These are phyloP conservation scores for Poeciliopsis paucimaculata DNA, from an alignment of 2,797 vertebrate species.

Conservation along the genomic window DNA sequence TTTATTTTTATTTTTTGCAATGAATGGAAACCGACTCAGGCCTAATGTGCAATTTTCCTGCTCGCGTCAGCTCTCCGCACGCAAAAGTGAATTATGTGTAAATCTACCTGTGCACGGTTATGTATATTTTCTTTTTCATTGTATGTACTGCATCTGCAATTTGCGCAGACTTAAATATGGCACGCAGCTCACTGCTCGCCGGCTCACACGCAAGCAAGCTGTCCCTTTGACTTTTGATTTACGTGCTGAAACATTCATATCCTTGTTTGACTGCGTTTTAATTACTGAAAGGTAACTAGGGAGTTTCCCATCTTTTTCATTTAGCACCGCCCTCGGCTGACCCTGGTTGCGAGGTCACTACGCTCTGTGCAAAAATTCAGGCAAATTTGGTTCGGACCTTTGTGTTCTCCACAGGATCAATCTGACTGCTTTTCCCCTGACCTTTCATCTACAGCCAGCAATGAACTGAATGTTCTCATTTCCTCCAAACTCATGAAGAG, in stretches of 20 bases:
- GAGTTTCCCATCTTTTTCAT: background rate
- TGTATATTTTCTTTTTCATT: conserved; percentile 27
- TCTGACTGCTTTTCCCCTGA: background rate
- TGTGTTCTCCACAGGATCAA: background rate
- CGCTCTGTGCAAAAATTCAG: background rate
- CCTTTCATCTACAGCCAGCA: background rate
- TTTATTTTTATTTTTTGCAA: background rate
- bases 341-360: background rate
- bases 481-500: background rate
- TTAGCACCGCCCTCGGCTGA: background rate
- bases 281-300: background rate
- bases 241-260: background rate
- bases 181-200: conserved; percentile 19
- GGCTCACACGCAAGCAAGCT: background rate
- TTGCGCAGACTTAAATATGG: conserved; percentile 15
- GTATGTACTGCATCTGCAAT: conserved; percentile 16
- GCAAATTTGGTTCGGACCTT: background rate
- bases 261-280: background rate
- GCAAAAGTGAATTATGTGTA: conserved; percentile 15
- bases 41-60: conserved; percentile 23
- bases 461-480: conserved; percentile 1
- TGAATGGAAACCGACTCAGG: conserved; percentile 28
- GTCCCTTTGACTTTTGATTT: background rate
- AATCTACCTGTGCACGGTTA: conserved; percentile 14
- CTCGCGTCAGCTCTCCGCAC: conserved; percentile 34